Evolutionary conservation across 2,113 vertebrate genomes (phyloP), one percentile per base, ranked within the genome.

Genomic region (Xerus inauris): DNA sequence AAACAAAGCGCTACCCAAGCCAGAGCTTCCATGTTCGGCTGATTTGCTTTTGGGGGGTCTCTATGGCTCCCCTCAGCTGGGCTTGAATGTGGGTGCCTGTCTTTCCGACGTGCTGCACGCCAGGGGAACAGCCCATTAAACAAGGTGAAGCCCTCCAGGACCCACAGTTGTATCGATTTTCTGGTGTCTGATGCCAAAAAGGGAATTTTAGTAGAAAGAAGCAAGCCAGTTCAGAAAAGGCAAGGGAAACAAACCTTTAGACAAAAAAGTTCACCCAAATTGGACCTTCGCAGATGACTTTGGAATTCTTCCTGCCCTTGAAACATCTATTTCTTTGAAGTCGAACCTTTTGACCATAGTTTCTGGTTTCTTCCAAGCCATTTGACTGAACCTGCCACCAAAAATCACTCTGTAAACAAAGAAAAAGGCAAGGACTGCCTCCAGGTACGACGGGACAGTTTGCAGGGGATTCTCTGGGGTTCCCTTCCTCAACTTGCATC

Each of bases 331-430:
- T 51, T 87, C 90, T 96, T 77, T 93, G 62, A 85, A 49, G 69
- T 73, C 75, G 76, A 95, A 40, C 26, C 92, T 92, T 95, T 82
- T 82, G 20, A 30, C 85, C 47, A 47, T 17, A 75, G 49, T 0
- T 0, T 51, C 77, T 51, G 40, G n/a, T 85, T 87, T 83, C 87
- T 92, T 95, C 77, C 91, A 82, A 42, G 10, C 57, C 89, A 30
- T 73, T 87, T 94, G 14, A 0, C 9, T 24, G 81, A 85, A 97
- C 40, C 85, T 94, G 26, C 35, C 76, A 77, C 86, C 94, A 32
- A 87, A 92, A 96, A 94, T 90, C 93, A 73, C 83, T 92, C 82
- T 94, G 94, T 94, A 96, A 98, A 97, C 95, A 96, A 96, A 97
- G 94, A 6, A 88, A 97, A 93, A 84, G 42, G 38, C 30, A 0